Evolutionary conservation across 2,113 vertebrate genomes (phyloP), one percentile per base, ranked within the genome.

Genomic region (Protobothrops mucrosquamatus): DNA sequence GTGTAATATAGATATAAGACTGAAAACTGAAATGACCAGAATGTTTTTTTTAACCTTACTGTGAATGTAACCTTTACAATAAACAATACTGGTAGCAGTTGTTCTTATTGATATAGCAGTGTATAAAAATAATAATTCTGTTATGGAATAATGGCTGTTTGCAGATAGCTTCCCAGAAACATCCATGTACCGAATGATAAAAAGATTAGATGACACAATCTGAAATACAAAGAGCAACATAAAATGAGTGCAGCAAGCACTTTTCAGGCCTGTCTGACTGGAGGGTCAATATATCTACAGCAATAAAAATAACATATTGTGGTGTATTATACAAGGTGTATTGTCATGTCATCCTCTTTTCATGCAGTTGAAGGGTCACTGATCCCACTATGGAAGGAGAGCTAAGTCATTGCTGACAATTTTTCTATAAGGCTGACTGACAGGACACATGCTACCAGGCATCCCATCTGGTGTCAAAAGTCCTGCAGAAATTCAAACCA

Each of bases 401-500:
- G 92, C 91, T 93, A 93, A 93, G 93, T 93, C 93, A 93, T 92
- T 29, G 34, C 56, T 94, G 93, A 92, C 93, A 95, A 87, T 93
- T 96, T 93, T 92, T 93, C 18, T 94, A 4, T 95, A 95, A 96
- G 93, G 93, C 93, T 97, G 95, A 97, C 46, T 97, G 96, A 95
- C 94, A 96, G 95, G 86, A 92, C 55, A 20, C 56, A 15, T 56
- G 29, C 87, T 95, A 85, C 9, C 89, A 57, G 94, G 88, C 93
- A 59, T 92, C 1, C 0, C 48, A 74, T 26, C 88, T 90, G 61
- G 61, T 89, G 91, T 93, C 87, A 95, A 93, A 96, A 96, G 89
- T 92, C 14, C 85, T 52, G 61, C 2, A 29, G 85, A 94, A 94
- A 96, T 89, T 57, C 74, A 93, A 95, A 34, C 3, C 61, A 4